Evolutionary conservation across 1,140 invertebrate species (phyloP), one percentile per base, ranked within the genome.

Genomic region (Mizuhopecten yessoensis): DNA sequence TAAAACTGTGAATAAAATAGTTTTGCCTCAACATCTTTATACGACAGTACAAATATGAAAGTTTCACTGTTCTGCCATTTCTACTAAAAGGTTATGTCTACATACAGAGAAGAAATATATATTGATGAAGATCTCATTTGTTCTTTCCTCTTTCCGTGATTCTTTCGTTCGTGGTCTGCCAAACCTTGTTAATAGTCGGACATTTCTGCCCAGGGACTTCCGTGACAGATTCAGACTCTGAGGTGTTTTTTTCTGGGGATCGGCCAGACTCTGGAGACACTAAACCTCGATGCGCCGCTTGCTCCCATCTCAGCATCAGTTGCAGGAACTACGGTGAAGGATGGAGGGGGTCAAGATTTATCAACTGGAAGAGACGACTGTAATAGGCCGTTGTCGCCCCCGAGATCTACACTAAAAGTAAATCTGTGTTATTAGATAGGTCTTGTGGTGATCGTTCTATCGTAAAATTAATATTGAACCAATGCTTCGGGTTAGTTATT

Each of bases 381-480:
- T 75, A 75, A 75, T 75, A n/a, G n/a, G 9, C 29, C 57, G 23
- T 75, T 75, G 57, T 75, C 57, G 57, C 57, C 57, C 57, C 57
- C 9, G 57, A 75, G 57, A 75, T 75, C 17, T 75, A 75, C n/a
- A 75, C 57, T 75, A 75, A 75, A 75, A 75, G 57, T 75, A 29
- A 75, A 75, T 75, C 3, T 75, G 57, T 75, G 57, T 75, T 75
- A 75, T 75, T 75, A 75, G 57, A 29, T 0, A 75, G 11, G 57
- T 75, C 57, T n/a, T 75, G 20, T 75, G 29, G 57, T 75, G 57
- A 29, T 75, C 57, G 57, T 5, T 75, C 57, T n/a, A 29, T 75
- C 57, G 57, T 75, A 75, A 75, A 75, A 75, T 75, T 75, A 75
- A 75, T 75, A 75, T 75, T 75, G 57, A 75, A 75, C 57, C 57